These are phyloP conservation scores for Elegia similella DNA, from an alignment of 2,888 invertebrate species.

Conservation along the genomic window DNA sequence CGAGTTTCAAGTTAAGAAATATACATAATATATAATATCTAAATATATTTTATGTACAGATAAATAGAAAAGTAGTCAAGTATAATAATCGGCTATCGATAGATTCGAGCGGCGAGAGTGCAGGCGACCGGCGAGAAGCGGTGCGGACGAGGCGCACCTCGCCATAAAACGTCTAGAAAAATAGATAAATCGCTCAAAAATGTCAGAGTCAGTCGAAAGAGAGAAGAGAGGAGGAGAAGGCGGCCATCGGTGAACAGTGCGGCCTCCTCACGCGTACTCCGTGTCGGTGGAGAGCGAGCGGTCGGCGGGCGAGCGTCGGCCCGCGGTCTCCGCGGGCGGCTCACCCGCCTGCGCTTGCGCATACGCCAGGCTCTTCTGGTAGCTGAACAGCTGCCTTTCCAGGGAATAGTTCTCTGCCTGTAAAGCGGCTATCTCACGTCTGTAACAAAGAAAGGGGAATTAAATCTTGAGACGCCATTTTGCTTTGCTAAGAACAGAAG, in stretches of 20 bases:
- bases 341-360: constrained; percentile 84
- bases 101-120: constrained; percentile 78
- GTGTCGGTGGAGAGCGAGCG: constrained; percentile 85
- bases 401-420: constrained; percentile 92
- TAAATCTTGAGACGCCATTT: neutral
- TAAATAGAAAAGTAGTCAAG: constrained; percentile 80
- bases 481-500: too few relatives aligned
- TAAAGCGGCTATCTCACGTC: constrained; percentile 88
- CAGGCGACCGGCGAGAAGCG: constrained; percentile 78
- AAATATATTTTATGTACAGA: constrained; percentile 82
- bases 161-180: constrained; percentile 81
- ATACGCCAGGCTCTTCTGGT: constrained; percentile 89
- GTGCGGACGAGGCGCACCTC: constrained; percentile 79
- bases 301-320: constrained; percentile 78
- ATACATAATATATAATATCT: constrained; percentile 81
- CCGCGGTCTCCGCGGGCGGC: constrained; percentile 57
- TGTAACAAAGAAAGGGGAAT: constrained; percentile 53
- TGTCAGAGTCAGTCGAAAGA: constrained; percentile 79
- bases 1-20: constrained; percentile 79
- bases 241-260: constrained; percentile 28
- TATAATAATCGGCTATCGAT: constrained; percentile 80
- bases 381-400: constrained; percentile 91
- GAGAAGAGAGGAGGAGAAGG: constrained; percentile 63
- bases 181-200: constrained; percentile 82
- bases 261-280: constrained; percentile 85